phyloP scores from a whole-genome alignment of 2,113 vertebrate genomes.

The Tenebrosternarchus preto region DNA sequence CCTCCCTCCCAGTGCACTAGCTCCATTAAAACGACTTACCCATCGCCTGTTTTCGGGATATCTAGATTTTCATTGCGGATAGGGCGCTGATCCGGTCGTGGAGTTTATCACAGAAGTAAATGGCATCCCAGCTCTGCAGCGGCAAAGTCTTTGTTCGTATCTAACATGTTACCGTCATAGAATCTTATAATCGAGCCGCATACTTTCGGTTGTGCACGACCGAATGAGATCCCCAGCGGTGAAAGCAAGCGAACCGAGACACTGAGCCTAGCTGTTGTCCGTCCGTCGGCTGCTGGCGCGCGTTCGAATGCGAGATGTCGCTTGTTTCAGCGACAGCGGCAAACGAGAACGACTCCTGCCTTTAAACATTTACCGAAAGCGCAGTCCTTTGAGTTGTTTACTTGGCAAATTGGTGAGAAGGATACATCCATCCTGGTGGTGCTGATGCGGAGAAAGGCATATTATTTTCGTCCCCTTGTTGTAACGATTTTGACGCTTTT shows the following conservation, averaged over 20 bases:
- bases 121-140: constrained; percentile 50
- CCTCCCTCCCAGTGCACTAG: background rate
- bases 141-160: constrained; percentile 21
- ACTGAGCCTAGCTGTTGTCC: too few species aligned
- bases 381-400: too few species aligned
- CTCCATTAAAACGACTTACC: constrained; percentile 60
- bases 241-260: background rate
- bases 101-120: constrained; percentile 18
- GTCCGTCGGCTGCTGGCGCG: too few species aligned
- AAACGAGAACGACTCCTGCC: too few species aligned
- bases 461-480: constrained; percentile 37
- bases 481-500: constrained; percentile 65
- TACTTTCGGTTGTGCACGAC: too few species aligned
- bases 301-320: too few species aligned
- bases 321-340: constrained; percentile 20
- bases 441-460: constrained; percentile 32
- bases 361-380: too few species aligned
- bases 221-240: background rate
- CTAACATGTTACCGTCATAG: too few species aligned
- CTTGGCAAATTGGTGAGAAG: too few species aligned
- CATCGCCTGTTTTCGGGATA: constrained; percentile 70
- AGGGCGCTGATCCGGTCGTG: constrained; percentile 49
- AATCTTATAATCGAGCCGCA: too few species aligned
- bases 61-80: constrained; percentile 67
- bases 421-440: background rate